These are phyloP conservation scores for Syngnathus typhle DNA, from an alignment of 2,113 vertebrate species.

Conservation along the genomic window DNA sequence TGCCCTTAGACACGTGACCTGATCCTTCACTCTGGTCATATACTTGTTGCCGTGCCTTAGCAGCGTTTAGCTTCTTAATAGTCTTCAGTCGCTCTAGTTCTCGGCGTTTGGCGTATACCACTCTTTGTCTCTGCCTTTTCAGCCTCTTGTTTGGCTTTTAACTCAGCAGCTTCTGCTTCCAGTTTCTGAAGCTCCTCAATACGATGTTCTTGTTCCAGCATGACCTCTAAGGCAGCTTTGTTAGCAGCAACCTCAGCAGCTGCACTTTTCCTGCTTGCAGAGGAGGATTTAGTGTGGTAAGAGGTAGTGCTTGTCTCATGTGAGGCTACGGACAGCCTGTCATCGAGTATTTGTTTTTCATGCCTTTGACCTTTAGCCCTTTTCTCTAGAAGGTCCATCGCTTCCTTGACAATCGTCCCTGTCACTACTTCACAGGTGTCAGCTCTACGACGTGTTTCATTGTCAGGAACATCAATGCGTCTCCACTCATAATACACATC, in stretches of 20 bases:
- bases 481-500: not conserved
- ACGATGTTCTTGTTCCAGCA: not conserved
- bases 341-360: not conserved
- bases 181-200: not conserved
- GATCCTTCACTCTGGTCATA: not conserved
- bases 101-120: not conserved
- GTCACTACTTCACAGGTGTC: not conserved
- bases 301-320: not conserved
- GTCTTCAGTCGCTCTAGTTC: not conserved
- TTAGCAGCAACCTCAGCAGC: not conserved
- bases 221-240: not conserved
- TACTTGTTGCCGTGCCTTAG: not conserved
- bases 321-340: not conserved
- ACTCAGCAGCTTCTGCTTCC: not conserved
- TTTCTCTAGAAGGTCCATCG: no score
- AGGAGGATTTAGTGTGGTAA: not conserved
- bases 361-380: no score
- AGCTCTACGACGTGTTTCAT: not conserved
- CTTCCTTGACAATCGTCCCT: not conserved
- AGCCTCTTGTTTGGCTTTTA: not conserved
- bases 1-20: no score
- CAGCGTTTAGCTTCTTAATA: not conserved
- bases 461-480: not conserved
- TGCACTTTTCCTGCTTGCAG: not conserved
- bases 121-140: not conserved